These are phyloP conservation scores for Drosophila cognata DNA, from an alignment of 2,888 invertebrate genomes.

Conservation along the genomic window DNA sequence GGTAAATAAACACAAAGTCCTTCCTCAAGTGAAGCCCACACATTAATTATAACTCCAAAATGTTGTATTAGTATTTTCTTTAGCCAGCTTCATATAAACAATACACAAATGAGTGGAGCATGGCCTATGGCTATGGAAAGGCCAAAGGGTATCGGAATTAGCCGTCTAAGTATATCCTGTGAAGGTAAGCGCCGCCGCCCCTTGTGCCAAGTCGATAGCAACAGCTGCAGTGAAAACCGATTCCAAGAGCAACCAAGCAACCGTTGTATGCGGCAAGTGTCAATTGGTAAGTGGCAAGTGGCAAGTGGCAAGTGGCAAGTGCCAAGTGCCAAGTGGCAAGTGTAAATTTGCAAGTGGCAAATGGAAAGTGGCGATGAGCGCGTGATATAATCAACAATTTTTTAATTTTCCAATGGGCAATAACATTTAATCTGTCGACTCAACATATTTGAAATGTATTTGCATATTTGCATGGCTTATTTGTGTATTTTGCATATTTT, in stretches of 20 bases:
- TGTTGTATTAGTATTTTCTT: neutral
- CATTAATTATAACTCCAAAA: neutral
- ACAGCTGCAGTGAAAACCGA: neutral
- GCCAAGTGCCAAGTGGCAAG: neutral
- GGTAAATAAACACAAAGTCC: constrained; percentile 17
- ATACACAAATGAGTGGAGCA: neutral
- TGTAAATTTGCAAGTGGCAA: neutral
- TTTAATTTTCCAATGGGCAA: neutral
- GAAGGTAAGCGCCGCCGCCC: neutral
- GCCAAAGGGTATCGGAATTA: neutral
- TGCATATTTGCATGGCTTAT: neutral
- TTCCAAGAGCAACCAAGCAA: neutral
- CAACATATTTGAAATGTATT: neutral
- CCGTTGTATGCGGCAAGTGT: neutral
- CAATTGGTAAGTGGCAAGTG: neutral
- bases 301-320: neutral
- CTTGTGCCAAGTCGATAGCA: neutral
- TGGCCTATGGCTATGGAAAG: neutral
- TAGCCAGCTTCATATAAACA: neutral
- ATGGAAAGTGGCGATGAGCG: neutral
- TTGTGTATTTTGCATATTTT: neutral
- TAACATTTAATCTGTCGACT: neutral
- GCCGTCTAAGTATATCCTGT: neutral
- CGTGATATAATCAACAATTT: neutral
- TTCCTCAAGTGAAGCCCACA: neutral